A percentile compares a stretch with the other conserved stretches of the same genome.
Evolutionary conservation across 2,888 invertebrate species (phyloP).

Genomic region (Anthoptus insignis): DNA sequence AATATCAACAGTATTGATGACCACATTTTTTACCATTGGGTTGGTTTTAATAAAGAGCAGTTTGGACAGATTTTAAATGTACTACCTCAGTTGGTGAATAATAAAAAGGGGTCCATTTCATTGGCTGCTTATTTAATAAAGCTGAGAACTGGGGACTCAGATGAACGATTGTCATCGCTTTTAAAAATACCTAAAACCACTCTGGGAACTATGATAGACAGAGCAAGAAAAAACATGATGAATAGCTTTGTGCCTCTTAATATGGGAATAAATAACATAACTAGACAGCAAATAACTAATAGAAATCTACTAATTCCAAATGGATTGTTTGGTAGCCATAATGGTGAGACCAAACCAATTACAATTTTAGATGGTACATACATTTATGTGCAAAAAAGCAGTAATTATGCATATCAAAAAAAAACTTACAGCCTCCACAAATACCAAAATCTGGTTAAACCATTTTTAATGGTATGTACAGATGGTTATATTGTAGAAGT

Average conservation of each 20-base stretch:
- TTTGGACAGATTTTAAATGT: too few species aligned
- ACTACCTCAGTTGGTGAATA: too few species aligned
- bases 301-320: constrained; percentile 7
- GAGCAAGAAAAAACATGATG: neutral
- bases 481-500: constrained; percentile 5
- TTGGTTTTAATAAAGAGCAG: too few species aligned
- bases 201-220: neutral
- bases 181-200: neutral
- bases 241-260: neutral
- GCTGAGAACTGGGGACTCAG: neutral
- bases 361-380: constrained; percentile 31
- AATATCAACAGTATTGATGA: too few species aligned
- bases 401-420: constrained; percentile 22
- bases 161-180: constrained; percentile 7
- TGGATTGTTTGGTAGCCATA: constrained; percentile 19
- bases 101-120: too few species aligned
- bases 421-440: constrained; percentile 14
- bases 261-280: constrained; percentile 8
- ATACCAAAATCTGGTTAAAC: constrained; percentile 7
- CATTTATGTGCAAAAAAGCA: constrained; percentile 27
- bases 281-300: neutral
- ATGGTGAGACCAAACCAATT: constrained; percentile 17
- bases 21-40: too few species aligned
- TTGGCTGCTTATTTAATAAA: constrained; percentile 6
- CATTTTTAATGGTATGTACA: constrained; percentile 3